Evolutionary conservation across 2,797 vertebrate genomes (phyloP).

Genomic region (Scolopax bukidnonensis): DNA sequence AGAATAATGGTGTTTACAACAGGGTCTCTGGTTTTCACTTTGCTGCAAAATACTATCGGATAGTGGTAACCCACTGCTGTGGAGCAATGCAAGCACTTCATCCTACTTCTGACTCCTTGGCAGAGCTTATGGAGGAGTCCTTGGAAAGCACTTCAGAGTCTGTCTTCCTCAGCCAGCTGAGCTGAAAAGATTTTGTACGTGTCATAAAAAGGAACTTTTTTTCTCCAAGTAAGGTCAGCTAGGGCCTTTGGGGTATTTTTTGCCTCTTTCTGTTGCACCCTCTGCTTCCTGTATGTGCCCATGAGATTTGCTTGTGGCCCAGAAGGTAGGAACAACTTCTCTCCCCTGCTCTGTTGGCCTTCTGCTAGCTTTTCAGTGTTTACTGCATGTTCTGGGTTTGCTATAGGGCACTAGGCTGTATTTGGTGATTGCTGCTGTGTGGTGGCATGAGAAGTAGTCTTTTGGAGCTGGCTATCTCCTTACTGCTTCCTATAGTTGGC

Average conservation of each 20-base stretch:
- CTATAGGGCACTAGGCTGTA: neutral
- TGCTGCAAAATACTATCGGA: neutral
- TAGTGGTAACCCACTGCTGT: neutral
- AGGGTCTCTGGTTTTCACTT: neutral
- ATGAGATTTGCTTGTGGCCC: neutral
- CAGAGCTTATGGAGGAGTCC: neutral
- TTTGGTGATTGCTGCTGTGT: neutral
- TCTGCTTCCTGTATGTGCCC: neutral
- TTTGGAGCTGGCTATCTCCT: neutral
- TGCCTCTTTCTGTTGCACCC: neutral
- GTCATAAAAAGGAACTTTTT: neutral
- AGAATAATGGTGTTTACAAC: neutral
- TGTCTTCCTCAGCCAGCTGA: neutral
- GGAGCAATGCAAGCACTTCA: neutral
- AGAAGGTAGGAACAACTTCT: neutral
- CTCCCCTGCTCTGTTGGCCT: neutral
- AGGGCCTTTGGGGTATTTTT: neutral
- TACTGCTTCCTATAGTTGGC: neutral
- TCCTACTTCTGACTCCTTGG: neutral
- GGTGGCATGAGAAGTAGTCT: neutral
- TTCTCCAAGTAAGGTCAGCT: neutral
- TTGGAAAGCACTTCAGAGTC: neutral
- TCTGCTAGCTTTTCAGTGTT: neutral
- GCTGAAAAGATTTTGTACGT: neutral
- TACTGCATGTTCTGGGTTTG: neutral